A percentile compares a stretch with the other conserved stretches of the same genome.
Conservation (phyloP, 2,888 invertebrate genomes). For the Caenorhabditis becei region DNA sequence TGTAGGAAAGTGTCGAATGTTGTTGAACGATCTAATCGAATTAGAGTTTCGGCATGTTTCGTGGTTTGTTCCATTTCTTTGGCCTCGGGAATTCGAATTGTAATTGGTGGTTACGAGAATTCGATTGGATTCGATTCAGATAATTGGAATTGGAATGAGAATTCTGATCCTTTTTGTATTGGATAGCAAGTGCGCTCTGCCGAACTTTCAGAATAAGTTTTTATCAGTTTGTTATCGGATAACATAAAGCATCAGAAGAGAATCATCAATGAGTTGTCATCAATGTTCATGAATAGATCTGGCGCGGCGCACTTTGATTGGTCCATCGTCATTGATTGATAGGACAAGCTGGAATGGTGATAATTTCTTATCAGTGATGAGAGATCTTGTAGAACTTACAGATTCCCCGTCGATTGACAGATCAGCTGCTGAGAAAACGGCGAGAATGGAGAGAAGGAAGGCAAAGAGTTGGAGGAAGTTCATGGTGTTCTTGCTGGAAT, state of each 20-base stretch:
- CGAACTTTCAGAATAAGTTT: no score
- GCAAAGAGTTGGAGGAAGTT: slow-evolving; percentile 17
- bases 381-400: slow-evolving; percentile 11
- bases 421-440: slow-evolving; percentile 39
- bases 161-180: no score
- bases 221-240: neutral
- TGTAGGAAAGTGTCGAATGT: no score
- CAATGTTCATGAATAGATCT: slow-evolving; percentile 44
- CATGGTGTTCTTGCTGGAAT: neutral
- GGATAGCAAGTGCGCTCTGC: no score
- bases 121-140: no score
- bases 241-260: neutral
- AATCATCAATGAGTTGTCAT: neutral
- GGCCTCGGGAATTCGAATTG: no score
- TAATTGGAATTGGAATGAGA: no score
- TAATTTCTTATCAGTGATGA: neutral
- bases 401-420: slow-evolving; percentile 56
- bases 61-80: no score
- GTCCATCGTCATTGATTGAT: slow-evolving; percentile 50
- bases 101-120: no score
- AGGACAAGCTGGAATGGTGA: slow-evolving; percentile 43
- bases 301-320: slow-evolving; percentile 54
- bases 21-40: no score
- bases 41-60: no score
- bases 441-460: slow-evolving; percentile 21